A percentile compares a stretch with the other conserved stretches of the same genome.
Evolutionary conservation across 2,797 vertebrate species (phyloP).

Genomic region (Graptemys geographica): DNA sequence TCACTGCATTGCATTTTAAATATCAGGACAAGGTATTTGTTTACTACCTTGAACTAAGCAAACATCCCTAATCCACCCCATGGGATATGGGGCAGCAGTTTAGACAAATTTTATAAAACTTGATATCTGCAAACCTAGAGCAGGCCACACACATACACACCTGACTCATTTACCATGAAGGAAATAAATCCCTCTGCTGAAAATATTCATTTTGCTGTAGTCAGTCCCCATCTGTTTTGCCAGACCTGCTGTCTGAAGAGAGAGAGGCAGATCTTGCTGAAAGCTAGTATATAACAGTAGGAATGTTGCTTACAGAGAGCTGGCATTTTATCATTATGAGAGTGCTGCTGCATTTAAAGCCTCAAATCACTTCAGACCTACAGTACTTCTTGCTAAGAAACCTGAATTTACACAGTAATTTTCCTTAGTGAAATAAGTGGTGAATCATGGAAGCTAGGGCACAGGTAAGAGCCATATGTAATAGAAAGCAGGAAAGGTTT

Average conservation of each 20-base stretch:
- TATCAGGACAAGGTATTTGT: conserved; percentile 17
- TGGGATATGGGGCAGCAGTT: fast-evolving
- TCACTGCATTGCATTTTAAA: background rate
- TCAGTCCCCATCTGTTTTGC: background rate
- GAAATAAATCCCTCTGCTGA: conserved; percentile 34
- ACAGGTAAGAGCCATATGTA: background rate
- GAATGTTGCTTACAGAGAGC: conserved; percentile 5
- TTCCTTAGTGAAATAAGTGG: background rate
- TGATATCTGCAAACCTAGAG: background rate
- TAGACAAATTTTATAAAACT: background rate
- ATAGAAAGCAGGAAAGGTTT: background rate
- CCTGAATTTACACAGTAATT: background rate
- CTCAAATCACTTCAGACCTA: background rate
- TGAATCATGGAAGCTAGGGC: fast-evolving
- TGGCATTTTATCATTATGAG: background rate
- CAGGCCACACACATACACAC: background rate
- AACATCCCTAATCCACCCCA: background rate
- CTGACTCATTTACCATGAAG: background rate
- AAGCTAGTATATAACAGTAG: conserved; percentile 3
- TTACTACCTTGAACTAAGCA: background rate
- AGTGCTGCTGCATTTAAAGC: conserved; percentile 36
- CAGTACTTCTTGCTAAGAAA: conserved; percentile 17
- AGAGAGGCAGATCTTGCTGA: conserved; percentile 17
- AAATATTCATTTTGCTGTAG: conserved; percentile 39
- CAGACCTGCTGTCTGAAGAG: conserved; percentile 16